Evolutionary conservation across 2,113 vertebrate genomes (phyloP).

Genomic region (Saccopteryx leptura): DNA sequence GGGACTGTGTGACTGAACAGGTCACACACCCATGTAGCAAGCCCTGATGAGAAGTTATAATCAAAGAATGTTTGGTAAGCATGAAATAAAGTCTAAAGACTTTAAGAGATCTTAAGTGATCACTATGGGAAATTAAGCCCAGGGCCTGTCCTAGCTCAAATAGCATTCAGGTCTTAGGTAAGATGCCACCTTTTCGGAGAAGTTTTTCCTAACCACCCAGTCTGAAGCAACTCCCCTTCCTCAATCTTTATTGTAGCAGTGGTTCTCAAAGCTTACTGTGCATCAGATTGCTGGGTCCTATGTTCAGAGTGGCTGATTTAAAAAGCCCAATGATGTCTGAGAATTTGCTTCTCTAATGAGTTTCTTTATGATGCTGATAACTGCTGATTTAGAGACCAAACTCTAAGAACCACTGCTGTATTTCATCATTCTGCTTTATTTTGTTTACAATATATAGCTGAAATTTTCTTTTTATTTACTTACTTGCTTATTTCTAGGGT

Average conservation of each 20-base stretch:
- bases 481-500: not conserved
- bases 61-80: not conserved
- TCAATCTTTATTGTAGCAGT: not conserved
- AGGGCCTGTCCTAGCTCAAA: not conserved
- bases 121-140: not conserved
- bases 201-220: not conserved
- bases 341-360: constrained; percentile 9
- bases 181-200: not conserved
- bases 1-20: not conserved
- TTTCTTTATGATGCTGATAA: not conserved
- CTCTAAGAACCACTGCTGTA: not conserved
- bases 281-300: not conserved
- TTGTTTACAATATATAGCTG: not conserved
- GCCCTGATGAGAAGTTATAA: not conserved
- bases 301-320: not conserved
- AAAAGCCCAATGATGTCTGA: not conserved
- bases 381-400: not conserved
- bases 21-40: not conserved
- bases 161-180: constrained; percentile 1
- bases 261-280: not conserved
- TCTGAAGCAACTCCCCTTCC: not conserved
- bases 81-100: not conserved
- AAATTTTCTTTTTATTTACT: not conserved
- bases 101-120: not conserved
- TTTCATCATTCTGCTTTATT: not conserved